Conservation (phyloP, 2,797 vertebrate genomes). For the Acanthurus lineatus region DNA sequence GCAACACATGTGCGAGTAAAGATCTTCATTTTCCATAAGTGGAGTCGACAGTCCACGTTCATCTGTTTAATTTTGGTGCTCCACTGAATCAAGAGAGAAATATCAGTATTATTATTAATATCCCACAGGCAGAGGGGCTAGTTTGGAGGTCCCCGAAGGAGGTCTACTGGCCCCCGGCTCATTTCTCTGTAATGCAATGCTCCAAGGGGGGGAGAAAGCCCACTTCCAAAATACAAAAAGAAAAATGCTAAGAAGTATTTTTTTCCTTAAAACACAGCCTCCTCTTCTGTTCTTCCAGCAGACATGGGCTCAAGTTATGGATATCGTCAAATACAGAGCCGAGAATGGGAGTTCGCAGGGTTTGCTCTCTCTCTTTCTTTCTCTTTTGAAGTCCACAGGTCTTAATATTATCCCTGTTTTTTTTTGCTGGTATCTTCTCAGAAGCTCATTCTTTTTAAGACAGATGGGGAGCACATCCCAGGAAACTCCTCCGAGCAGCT, state of each 20-base stretch:
- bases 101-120: slow-evolving; percentile 46
- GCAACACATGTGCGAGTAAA: slow-evolving; percentile 73
- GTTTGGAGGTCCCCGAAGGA: slow-evolving; percentile 66
- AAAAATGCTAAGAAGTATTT: slow-evolving; percentile 12
- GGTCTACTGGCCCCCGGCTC: slow-evolving; percentile 64
- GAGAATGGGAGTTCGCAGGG: slow-evolving; percentile 9
- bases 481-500: slow-evolving; percentile 72
- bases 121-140: slow-evolving; percentile 50
- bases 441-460: slow-evolving; percentile 61
- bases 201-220: slow-evolving; percentile 39
- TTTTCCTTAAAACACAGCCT: slow-evolving; percentile 5
- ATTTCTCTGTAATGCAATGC: slow-evolving; percentile 53
- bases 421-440: slow-evolving; percentile 41
- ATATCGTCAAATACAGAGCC: slow-evolving; percentile 22
- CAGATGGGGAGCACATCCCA: slow-evolving; percentile 73
- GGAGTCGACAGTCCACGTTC: slow-evolving; percentile 77
- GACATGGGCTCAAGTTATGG: slow-evolving; percentile 46
- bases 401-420: slow-evolving; percentile 42
- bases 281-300: slow-evolving; percentile 32
- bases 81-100: slow-evolving; percentile 37
- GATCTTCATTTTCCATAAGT: slow-evolving; percentile 82
- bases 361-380: slow-evolving; percentile 12
- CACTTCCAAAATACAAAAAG: slow-evolving; percentile 20
- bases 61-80: slow-evolving; percentile 69
- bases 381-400: slow-evolving; percentile 71